Evolutionary conservation across 2,888 invertebrate species (phyloP).

Genomic region (Heliconius ethilla): DNA sequence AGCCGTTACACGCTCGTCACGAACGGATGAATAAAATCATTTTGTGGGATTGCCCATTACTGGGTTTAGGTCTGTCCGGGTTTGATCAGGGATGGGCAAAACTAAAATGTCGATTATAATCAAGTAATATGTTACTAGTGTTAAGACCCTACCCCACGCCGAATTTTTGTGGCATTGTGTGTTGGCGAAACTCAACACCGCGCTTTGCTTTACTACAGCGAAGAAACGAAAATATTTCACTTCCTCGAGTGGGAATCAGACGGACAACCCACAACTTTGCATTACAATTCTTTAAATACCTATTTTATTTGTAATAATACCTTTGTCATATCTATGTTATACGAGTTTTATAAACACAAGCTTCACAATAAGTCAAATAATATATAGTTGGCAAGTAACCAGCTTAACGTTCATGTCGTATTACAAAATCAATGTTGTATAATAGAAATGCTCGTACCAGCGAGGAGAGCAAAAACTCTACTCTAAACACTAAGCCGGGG

Average conservation of each 20-base stretch:
- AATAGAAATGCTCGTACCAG: neutral
- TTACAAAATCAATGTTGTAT: constrained; percentile 9
- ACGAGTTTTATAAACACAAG: constrained; percentile 1
- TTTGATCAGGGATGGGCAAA: neutral
- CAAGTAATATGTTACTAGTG: neutral
- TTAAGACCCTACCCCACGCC: no score
- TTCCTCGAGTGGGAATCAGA: no score
- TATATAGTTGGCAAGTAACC: constrained; percentile 18
- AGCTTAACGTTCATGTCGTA: neutral
- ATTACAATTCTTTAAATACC: neutral
- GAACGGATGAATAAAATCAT: constrained; percentile 31
- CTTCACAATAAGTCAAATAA: constrained; percentile 5
- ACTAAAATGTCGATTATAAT: constrained; percentile 4
- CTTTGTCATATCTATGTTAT: neutral
- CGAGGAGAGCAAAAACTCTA: constrained; percentile 21
- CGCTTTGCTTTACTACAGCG: no score
- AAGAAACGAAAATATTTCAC: no score
- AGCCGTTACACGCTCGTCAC: constrained; percentile 46
- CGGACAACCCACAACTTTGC: neutral
- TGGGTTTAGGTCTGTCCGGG: constrained; percentile 21
- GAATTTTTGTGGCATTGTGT: no score
- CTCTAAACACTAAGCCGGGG: constrained; percentile 30
- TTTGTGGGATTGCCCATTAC: constrained; percentile 34
- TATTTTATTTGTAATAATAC: neutral
- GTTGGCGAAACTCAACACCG: no score